Base-by-base conservation (phyloP, 2,888 invertebrate genomes). In the Nomada ferruginata region DNA sequence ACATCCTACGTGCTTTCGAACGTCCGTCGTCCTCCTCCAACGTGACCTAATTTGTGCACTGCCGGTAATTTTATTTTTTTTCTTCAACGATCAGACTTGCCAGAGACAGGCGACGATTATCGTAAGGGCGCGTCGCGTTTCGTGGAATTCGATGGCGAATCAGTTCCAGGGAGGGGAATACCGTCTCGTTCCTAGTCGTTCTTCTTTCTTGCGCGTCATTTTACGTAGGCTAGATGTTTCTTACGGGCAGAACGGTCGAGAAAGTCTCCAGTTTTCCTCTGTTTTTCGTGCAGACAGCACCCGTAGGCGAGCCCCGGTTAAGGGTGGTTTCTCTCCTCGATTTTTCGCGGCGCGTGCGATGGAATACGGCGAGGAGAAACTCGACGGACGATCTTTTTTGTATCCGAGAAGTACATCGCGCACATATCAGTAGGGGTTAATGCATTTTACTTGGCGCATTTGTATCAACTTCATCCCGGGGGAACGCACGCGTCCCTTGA, bases 341-440 rank as follows among this genome's bases (percentile, higher is more conserved):
- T 63, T 72, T 57, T 50, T 26, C 50, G 68, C 55, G 55, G 11
- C 36, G 42, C 53, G 55, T 73, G 44, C 63, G 64, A 60, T 36
- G 78, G 78, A 69, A 63, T 26, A 26, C 74, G n/a, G 57, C 55
- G 57, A 3, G 3, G 52, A 70, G 61, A 42, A 64, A 42, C 60
- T 52, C 64, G 75, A 60, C 66, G 23, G 60, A 42, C 74, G 53
- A 70, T 71, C 61, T 69, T 65, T 55, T 42, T 74, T 65, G 55
- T 64, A 74, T 76, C 77, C 70, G 72, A 60, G 70, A 64, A 68
- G 80, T 69, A 59, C 77, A 64, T 77, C 82, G 78, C 86, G 84
- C 86, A 90, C 89, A 90, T 90, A 90, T 89, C 89, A 90, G 61
- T 89, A 87, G 87, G 73, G 70, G 82, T 82, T 86, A 89, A 73